A percentile compares a stretch with the other conserved stretches of the same genome.
Evolutionary conservation across 2,113 vertebrate genomes (phyloP).

Genomic region (Sinocyclocheilus anshuiensis): DNA sequence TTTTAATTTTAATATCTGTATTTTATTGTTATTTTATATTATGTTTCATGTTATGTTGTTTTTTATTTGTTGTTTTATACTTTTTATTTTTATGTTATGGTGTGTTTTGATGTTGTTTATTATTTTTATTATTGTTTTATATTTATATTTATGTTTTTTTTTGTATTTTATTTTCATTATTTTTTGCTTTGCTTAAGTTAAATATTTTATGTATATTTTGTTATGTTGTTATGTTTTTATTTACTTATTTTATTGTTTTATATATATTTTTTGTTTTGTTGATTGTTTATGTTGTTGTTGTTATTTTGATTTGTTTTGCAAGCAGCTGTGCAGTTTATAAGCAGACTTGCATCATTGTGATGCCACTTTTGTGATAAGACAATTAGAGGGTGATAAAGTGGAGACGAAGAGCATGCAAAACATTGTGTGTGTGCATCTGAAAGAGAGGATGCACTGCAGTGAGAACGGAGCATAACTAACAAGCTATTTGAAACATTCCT

Average conservation of each 20-base stretch:
- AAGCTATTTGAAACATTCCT: constrained; percentile 50
- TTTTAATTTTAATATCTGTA: too few species aligned
- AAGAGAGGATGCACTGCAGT: constrained; percentile 14
- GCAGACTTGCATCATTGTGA: background rate
- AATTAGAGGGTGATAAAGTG: constrained; percentile 25
- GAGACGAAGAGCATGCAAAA: constrained; percentile 16
- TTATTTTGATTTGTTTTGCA: background rate
- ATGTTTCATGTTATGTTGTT: background rate
- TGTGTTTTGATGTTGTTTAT: too few species aligned
- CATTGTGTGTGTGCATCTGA: background rate
- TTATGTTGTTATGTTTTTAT: too few species aligned
- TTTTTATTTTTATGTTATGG: too few species aligned
- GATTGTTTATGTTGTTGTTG: background rate
- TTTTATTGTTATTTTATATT: background rate
- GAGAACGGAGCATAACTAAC: constrained; percentile 44
- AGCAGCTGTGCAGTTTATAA: background rate
- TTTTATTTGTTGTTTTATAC: background rate
- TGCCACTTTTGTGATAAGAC: background rate
- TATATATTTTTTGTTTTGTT: too few species aligned
- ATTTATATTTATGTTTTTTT: background rate
- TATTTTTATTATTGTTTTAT: too few species aligned
- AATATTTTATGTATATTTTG: too few species aligned
- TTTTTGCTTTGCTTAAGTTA: background rate
- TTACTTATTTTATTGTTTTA: too few species aligned
- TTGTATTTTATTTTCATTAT: too few species aligned